Evolutionary conservation across 2,797 vertebrate genomes (phyloP).

Genomic region (Distichodus sexfasciatus): DNA sequence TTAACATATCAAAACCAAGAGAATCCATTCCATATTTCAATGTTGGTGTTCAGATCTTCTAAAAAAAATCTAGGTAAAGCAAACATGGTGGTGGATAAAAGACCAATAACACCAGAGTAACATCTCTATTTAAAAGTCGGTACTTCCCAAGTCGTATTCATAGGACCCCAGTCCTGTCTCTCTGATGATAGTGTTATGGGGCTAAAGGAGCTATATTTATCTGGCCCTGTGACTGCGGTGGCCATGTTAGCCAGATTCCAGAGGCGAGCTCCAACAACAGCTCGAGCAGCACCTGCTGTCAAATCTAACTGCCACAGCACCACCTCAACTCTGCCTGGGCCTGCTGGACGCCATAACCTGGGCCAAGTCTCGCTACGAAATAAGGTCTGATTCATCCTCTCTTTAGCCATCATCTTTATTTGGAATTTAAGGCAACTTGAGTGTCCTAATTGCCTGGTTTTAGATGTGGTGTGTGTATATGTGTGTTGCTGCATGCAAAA

Average conservation of each 20-base stretch:
- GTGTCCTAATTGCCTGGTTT: slow-evolving; percentile 24
- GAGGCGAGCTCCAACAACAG: slow-evolving; percentile 33
- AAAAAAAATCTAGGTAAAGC: too few species aligned
- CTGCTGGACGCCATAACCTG: slow-evolving; percentile 41
- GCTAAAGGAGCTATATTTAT: slow-evolving; percentile 55
- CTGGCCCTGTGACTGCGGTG: slow-evolving; percentile 50
- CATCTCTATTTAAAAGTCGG: slow-evolving; percentile 30
- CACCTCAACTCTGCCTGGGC: slow-evolving; percentile 39
- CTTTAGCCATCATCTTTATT: slow-evolving; percentile 10
- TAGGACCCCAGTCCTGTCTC: slow-evolving; percentile 41
- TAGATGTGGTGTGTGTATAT: not conserved
- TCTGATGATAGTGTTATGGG: slow-evolving; percentile 51
- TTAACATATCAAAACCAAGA: not conserved
- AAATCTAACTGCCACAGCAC: slow-evolving; percentile 47
- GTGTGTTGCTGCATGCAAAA: not conserved
- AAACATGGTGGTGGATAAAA: not conserved
- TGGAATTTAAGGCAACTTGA: not conserved
- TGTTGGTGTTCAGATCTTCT: not conserved
- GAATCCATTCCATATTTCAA: not conserved
- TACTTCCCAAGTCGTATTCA: slow-evolving; percentile 36
- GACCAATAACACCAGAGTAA: not conserved
- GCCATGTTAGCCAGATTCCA: slow-evolving; percentile 53
- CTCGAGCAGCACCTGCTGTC: slow-evolving; percentile 52
- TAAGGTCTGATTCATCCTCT: slow-evolving; percentile 46
- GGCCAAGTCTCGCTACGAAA: slow-evolving; percentile 37